phyloP scores from a whole-genome alignment of 1,140 invertebrate species.

The Conopomorpha cramerella region DNA sequence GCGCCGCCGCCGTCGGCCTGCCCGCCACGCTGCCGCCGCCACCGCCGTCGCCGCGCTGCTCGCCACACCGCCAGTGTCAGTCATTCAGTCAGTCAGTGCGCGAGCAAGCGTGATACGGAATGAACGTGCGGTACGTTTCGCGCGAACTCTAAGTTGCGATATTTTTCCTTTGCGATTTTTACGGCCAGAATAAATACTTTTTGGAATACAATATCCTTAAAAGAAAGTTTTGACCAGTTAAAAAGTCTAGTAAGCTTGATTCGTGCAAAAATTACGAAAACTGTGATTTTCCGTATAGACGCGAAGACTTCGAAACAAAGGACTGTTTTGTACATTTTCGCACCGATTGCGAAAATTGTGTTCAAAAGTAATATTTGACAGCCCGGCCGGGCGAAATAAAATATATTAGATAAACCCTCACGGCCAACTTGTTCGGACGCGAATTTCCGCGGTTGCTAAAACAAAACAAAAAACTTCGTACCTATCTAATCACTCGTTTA shows the following conservation, averaged over 20 bases:
- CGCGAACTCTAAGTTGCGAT: conserved; percentile 55
- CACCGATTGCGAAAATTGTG: conserved; percentile 54
- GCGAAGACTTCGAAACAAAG: conserved; percentile 53
- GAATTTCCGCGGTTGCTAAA: conserved; percentile 28
- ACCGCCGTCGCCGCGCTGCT: too few relatives aligned
- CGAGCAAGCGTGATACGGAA: conserved; percentile 58
- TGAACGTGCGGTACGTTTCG: conserved; percentile 57
- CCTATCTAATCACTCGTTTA: conserved; percentile 33
- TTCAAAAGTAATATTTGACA: conserved; percentile 32
- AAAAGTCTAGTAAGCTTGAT: conserved; percentile 34
- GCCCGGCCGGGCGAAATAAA: conserved; percentile 31
- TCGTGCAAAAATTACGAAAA: conserved; percentile 51
- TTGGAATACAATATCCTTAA: conserved; percentile 49
- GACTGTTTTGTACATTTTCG: conserved; percentile 60
- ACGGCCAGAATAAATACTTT: conserved; percentile 39
- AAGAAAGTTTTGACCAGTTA: conserved; percentile 40
- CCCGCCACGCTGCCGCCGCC: too few relatives aligned
- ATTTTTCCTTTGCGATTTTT: conserved; percentile 39
- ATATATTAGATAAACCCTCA: conserved; percentile 29
- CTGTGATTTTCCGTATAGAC: conserved; percentile 58
- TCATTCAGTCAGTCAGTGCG: conserved; percentile 54
- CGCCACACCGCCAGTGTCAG: too few relatives aligned
- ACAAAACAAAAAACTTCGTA: conserved; percentile 49
- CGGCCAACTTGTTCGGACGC: conserved; percentile 47
- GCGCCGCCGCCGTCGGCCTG: too few relatives aligned